phyloP scores from a whole-genome alignment of 1,140 invertebrate genomes.

The Procambarus virginalis region DNA sequence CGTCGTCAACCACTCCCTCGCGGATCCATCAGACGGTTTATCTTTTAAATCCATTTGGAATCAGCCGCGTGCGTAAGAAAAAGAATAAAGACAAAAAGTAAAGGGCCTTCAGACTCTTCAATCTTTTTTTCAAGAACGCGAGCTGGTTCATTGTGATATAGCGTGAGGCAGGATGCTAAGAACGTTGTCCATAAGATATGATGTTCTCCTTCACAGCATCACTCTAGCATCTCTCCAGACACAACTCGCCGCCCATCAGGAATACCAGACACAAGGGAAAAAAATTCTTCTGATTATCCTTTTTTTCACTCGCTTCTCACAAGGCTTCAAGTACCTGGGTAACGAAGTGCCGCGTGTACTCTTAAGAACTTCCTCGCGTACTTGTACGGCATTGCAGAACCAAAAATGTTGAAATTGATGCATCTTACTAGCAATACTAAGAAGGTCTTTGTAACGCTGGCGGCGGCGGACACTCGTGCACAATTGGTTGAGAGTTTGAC shows the following conservation, averaged over 20 bases:
- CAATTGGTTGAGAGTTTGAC: neutral
- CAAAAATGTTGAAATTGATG: no score
- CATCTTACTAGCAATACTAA: no score
- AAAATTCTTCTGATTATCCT: neutral
- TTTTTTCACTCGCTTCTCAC: no score
- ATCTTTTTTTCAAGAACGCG: conserved; percentile 25
- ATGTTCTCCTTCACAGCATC: conserved; percentile 55
- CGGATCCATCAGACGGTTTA: no score
- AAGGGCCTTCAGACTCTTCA: neutral
- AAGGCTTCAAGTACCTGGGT: no score
- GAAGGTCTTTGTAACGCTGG: conserved; percentile 7
- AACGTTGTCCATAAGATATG: conserved; percentile 50
- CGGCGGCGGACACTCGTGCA: conserved; percentile 14
- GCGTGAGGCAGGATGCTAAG: conserved; percentile 45
- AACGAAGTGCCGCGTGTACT: no score
- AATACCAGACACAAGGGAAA: conserved; percentile 25
- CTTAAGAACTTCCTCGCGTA: no score
- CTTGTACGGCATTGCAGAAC: no score
- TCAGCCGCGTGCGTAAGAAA: neutral
- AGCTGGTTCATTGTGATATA: conserved; percentile 49
- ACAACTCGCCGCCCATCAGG: conserved; percentile 26
- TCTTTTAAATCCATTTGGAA: no score
- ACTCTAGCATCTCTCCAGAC: conserved; percentile 30
- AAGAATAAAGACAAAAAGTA: neutral
- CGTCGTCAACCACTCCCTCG: no score